Evolutionary conservation across 2,888 invertebrate species (phyloP), one percentile per base, ranked within the genome.

Genomic region (Malachius bipustulatus): DNA sequence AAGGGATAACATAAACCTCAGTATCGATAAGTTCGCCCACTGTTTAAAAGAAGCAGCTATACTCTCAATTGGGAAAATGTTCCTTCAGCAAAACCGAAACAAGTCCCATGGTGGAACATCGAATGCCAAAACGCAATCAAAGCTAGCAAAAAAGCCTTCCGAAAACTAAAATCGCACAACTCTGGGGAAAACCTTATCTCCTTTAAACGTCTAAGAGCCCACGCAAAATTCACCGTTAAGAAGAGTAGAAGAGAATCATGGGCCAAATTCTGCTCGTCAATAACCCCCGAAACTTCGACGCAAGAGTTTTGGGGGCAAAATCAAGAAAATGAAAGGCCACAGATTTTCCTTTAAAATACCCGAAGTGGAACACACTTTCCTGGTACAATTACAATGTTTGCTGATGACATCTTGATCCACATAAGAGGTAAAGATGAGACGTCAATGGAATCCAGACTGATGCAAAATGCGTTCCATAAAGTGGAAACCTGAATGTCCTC

Each of bases 91-190:
- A 32, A 28, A 36, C 16, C 24, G 4, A 12, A 10, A 15, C 33
- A 30, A 14, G 38, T 36, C 3, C 40, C 39, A 14, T 47, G 42
- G 43, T 48, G 44, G 45, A 45, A 43, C 30, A 32, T 40, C 13
- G 34, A 42, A 13, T 42, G 44, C 12, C 30, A 38, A 19, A 12
- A 30, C 13, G 35, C 43, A n/a, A 41, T 32, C 8, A 38, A 38
- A 27, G 8, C 14, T 11, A 31, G 26, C n/a, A 44, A 45, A 42
- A 33, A 38, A 14, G 45, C 43, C 2, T 40, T 40, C 14, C 38
- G 39, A 26, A 24, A 24, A 31, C 35, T 32, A 19, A 43, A 43
- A 28, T 34, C 32, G 30, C 30, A 42, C 11, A 42, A 34, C 12
- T 35, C 30, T 6, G 2, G 12, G 4, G 42, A 41, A 30, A 39